Evolutionary conservation across 1,140 invertebrate genomes (phyloP).

Genomic region (Pogonognathellus flavescens): DNA sequence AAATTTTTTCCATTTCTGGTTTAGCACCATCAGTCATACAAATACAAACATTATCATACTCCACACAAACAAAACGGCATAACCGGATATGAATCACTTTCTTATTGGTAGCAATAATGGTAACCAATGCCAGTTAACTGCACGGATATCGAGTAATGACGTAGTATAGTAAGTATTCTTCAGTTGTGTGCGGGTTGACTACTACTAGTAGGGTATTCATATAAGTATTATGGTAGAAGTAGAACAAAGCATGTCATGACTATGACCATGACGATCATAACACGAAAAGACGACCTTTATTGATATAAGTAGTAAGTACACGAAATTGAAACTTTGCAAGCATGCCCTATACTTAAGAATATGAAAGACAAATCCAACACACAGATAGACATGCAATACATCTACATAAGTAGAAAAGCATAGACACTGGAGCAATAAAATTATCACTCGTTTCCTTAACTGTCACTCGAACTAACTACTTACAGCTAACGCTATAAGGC

Average conservation of each 20-base stretch:
- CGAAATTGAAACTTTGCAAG: constrained; percentile 4
- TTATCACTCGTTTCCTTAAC: constrained; percentile 1
- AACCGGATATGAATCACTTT: constrained; percentile 18
- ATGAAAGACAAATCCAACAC: not conserved
- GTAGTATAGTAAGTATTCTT: not conserved
- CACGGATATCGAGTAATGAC: constrained; percentile 10
- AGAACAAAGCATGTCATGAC: not conserved
- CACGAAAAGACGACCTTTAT: not conserved
- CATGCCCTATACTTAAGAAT: not conserved
- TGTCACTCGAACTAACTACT: not conserved
- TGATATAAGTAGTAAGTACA: not conserved
- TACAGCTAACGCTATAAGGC: too few relatives aligned
- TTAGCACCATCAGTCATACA: too few relatives aligned
- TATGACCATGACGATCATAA: not conserved
- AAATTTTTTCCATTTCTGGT: too few relatives aligned
- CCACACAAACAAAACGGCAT: too few relatives aligned
- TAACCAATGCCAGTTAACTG: constrained; percentile 20
- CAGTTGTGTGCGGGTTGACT: not conserved
- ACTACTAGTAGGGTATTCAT: not conserved
- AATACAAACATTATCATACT: too few relatives aligned
- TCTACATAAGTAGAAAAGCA: not conserved
- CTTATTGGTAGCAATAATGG: not conserved
- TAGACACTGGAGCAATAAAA: constrained; percentile 12
- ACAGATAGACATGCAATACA: not conserved
- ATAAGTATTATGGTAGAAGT: not conserved